Evolutionary conservation across 2,113 vertebrate species (phyloP).

Genomic region (Dipodomys ordii): DNA sequence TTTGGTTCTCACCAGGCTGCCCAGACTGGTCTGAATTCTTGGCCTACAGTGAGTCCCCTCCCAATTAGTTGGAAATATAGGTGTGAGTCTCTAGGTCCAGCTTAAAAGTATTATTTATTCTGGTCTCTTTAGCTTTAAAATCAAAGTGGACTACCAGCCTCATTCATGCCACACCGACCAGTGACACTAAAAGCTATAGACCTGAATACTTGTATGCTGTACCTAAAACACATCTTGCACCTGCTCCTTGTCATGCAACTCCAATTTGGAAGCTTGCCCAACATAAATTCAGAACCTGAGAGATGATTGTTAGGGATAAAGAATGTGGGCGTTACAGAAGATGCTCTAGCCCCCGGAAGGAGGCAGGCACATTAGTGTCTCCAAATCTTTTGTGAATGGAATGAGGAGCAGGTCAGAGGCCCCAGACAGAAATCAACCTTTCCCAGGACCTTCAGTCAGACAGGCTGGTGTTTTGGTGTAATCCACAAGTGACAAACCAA

Average conservation of each 20-base stretch:
- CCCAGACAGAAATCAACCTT: background rate
- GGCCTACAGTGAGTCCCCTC: no score
- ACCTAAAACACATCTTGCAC: background rate
- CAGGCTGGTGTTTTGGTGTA: background rate
- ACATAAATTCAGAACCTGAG: no score
- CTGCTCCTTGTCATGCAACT: background rate
- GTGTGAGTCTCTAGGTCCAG: no score
- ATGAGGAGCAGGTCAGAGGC: background rate
- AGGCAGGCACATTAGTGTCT: background rate
- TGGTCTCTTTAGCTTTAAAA: background rate
- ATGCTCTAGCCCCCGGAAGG: background rate
- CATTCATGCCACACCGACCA: background rate
- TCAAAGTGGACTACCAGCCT: background rate
- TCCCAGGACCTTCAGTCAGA: background rate
- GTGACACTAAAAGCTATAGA: background rate
- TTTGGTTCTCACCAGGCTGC: no score
- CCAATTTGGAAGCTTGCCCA: background rate
- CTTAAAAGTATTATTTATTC: background rate
- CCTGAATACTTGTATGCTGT: background rate
- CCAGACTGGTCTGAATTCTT: no score
- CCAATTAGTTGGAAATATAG: no score
- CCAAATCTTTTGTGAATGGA: background rate
- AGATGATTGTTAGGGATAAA: background rate
- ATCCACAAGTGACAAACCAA: no score
- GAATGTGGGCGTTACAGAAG: background rate